Conservation (phyloP, 30 jellyfish, hydroid and myxozoan species). For the Clytia hemisphaerica region DNA sequence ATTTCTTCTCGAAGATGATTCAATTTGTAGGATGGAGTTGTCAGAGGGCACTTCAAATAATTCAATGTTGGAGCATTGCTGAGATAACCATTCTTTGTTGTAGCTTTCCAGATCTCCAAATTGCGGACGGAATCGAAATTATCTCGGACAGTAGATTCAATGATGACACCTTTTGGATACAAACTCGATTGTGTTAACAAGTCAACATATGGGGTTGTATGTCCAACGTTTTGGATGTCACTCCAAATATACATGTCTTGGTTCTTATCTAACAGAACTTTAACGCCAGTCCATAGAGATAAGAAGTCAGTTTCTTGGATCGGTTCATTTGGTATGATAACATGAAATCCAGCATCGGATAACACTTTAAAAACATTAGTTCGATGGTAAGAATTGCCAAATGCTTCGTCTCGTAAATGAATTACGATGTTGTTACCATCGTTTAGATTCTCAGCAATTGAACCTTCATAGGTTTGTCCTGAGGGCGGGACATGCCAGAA, state of each 20-base stretch:
- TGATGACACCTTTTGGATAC: slow-evolving; percentile 71
- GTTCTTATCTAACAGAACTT: too few relatives aligned
- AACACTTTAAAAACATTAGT: slow-evolving; percentile 41
- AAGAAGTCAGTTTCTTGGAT: not conserved
- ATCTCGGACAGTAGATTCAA: slow-evolving; percentile 29
- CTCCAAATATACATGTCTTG: not conserved
- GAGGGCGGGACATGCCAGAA: too few relatives aligned
- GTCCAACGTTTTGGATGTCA: not conserved
- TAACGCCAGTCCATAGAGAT: slow-evolving; percentile 9
- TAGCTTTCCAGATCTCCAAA: slow-evolving; percentile 23
- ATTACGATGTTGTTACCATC: too few relatives aligned
- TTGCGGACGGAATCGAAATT: not conserved
- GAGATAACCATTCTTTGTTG: too few relatives aligned
- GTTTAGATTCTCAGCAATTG: too few relatives aligned
- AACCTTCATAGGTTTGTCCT: too few relatives aligned
- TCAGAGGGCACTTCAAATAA: too few relatives aligned
- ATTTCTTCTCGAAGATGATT: too few relatives aligned
- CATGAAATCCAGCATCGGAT: slow-evolving; percentile 56
- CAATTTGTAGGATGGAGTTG: too few relatives aligned
- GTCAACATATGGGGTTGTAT: not conserved
- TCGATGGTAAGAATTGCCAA: slow-evolving; percentile 10
- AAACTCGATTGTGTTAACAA: slow-evolving; percentile 11
- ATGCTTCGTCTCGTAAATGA: slow-evolving; percentile 26
- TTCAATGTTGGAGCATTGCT: too few relatives aligned
- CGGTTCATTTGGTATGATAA: slow-evolving; percentile 52